Evolutionary conservation across 2,888 invertebrate species (phyloP).

Genomic region (Cactoblastis cactorum): DNA sequence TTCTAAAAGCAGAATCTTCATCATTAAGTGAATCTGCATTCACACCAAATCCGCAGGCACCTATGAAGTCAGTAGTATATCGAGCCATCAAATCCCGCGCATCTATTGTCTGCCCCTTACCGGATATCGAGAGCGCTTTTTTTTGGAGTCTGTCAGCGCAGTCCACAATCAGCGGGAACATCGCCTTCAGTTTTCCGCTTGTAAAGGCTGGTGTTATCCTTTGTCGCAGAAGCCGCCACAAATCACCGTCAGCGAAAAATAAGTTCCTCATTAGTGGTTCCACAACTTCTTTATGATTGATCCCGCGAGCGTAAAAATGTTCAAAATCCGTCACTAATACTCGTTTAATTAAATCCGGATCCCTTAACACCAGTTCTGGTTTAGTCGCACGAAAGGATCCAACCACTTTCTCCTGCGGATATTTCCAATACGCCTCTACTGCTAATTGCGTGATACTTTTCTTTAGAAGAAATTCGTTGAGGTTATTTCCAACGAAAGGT

Average conservation of each 20-base stretch:
- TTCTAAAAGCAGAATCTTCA: slow-evolving; percentile 47
- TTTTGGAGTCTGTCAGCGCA: slow-evolving; percentile 45
- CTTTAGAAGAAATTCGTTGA: slow-evolving; percentile 33
- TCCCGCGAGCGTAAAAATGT: slow-evolving; percentile 45
- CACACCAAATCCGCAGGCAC: slow-evolving; percentile 56
- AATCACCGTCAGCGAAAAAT: slow-evolving; percentile 52
- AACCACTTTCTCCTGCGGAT: slow-evolving; percentile 46
- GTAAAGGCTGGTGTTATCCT: slow-evolving; percentile 55
- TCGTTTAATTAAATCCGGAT: slow-evolving; percentile 46
- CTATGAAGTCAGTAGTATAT: slow-evolving; percentile 58
- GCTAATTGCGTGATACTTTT: slow-evolving; percentile 39
- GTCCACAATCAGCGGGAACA: slow-evolving; percentile 54
- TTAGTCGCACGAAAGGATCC: slow-evolving; percentile 42
- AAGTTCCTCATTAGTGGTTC: slow-evolving; percentile 51
- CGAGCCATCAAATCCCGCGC: slow-evolving; percentile 58
- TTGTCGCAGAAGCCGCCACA: slow-evolving; percentile 51
- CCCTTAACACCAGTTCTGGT: slow-evolving; percentile 48
- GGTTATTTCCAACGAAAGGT: slow-evolving; percentile 47
- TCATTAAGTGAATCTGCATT: slow-evolving; percentile 47
- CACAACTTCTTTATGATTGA: slow-evolving; percentile 33
- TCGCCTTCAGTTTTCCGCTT: slow-evolving; percentile 49
- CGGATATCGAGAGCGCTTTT: slow-evolving; percentile 29
- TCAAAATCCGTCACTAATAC: slow-evolving; percentile 48
- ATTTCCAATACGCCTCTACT: slow-evolving; percentile 46
- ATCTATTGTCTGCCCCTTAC: slow-evolving; percentile 33